Base-by-base conservation (phyloP, 2,797 vertebrate genomes). In the Neopelma chrysocephalum region DNA sequence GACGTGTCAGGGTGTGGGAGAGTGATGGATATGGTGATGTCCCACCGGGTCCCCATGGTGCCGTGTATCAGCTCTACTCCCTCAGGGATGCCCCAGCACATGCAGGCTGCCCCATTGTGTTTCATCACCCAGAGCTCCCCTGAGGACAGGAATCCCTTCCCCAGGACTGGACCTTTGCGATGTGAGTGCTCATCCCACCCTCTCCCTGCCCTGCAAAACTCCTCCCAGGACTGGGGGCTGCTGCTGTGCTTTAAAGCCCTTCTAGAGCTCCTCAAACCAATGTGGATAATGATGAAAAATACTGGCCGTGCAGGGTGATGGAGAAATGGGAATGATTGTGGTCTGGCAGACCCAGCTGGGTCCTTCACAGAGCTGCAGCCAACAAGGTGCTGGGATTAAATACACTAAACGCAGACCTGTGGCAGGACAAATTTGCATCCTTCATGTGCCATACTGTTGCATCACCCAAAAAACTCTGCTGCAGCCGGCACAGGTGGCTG, bases 211-310 rank as follows among this genome's bases (percentile, higher is more conserved):
- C 56, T 69, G 31, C 15, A 57, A 68, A 54, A 57, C 9, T 18
- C 0, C 6, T 6, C 5, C 25, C 1, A 1, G 18, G n/a, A 43
- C n/a, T 2, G 4, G 19, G 25, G 32, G 16, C 16, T 64, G 34
- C 61, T 0, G 1, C 43, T 12, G 36, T 40, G 36, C 3, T 31
- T 34, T 64, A 43, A 64, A 64, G 18, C 15, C 61, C 34, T 68
- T 56, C 21, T n/a, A 73, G 47, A 69, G 3, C 22, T 70, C 26
- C 38, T 22, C 40, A 65, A 54, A 70, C 17, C 29, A 21, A 8
- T 18, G 58, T 17, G 22, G 68, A 56, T 6, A 5, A 47, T 51
- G 65, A 82, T 38, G 19, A 32, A 56, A 87, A 75, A 54, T 54
- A 43, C 11, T 31, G 20, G 4, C 21, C 1, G 1, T 31, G 36